A percentile compares a stretch with the other conserved stretches of the same genome.
These are phyloP conservation scores for Mellilla xanthometata DNA, from an alignment of 2,888 invertebrate genomes.

Conservation along the genomic window DNA sequence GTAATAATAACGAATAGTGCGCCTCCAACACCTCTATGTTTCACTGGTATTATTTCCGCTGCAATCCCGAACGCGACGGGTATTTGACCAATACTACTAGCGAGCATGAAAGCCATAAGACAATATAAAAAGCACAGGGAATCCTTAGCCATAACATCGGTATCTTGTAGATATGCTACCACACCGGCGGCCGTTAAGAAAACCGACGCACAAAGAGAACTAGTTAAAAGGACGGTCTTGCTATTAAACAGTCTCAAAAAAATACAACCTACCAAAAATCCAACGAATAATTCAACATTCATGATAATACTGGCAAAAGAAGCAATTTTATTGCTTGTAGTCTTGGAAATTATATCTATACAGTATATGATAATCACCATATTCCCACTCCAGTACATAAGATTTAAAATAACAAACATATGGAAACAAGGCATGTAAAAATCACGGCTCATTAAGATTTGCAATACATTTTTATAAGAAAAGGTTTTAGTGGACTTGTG, in stretches of 20 bases:
- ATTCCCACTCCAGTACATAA: slow-evolving; percentile 13
- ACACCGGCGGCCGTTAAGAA: background rate
- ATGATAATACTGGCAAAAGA: slow-evolving; percentile 5
- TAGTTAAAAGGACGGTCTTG: slow-evolving; percentile 6
- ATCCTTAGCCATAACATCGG: slow-evolving; percentile 1
- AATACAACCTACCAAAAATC: slow-evolving; percentile 2
- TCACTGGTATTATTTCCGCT: slow-evolving; percentile 12
- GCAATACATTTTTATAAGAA: background rate
- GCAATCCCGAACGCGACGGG: slow-evolving; percentile 6
- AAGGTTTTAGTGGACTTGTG: background rate
- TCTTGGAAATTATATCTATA: slow-evolving; percentile 10
- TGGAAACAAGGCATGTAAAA: slow-evolving; percentile 10
- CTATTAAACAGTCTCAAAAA: slow-evolving; percentile 4
- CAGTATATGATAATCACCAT: slow-evolving; percentile 12
- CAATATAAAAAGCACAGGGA: slow-evolving; percentile 5
- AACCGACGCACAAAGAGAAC: background rate
- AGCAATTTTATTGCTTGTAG: slow-evolving; percentile 1
- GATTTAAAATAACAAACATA: slow-evolving; percentile 3
- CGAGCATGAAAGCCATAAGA: slow-evolving; percentile 6
- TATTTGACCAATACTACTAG: slow-evolving; percentile 5
- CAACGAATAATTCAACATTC: slow-evolving; percentile 2
- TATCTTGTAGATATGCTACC: background rate
- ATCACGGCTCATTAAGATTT: slow-evolving; percentile 3
- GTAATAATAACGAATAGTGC: slow-evolving; percentile 6
- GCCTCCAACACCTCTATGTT: slow-evolving; percentile 9